Evolutionary conservation across 2,888 invertebrate genomes (phyloP).

Genomic region (Campoletis raptor): DNA sequence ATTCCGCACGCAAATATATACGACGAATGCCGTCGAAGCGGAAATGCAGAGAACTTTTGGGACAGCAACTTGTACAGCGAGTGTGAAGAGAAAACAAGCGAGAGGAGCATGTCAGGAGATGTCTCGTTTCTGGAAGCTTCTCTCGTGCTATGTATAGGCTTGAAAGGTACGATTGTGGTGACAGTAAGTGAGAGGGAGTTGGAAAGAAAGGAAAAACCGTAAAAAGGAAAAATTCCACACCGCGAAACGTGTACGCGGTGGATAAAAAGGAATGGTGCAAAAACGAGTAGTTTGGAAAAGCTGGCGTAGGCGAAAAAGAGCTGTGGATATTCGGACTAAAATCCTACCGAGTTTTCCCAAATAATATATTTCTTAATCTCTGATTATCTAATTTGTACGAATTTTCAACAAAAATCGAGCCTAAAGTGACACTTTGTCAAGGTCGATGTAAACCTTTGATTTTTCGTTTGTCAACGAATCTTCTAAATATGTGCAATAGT

Average conservation of each 20-base stretch:
- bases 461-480: not conserved
- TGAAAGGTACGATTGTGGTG: slow-evolving; percentile 33
- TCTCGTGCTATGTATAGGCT: slow-evolving; percentile 11
- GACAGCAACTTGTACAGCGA: slow-evolving; percentile 1
- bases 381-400: not conserved
- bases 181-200: slow-evolving; percentile 7
- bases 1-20: not conserved
- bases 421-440: not conserved
- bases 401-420: not conserved
- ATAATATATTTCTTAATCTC: not conserved
- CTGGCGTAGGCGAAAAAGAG: slow-evolving; percentile 21
- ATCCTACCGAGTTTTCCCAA: slow-evolving; percentile 29
- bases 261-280: slow-evolving; percentile 4
- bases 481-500: not conserved
- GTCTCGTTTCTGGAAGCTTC: slow-evolving; percentile 36
- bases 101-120: not conserved
- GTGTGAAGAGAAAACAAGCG: not conserved
- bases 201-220: slow-evolving; percentile 32
- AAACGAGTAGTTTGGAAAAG: slow-evolving; percentile 37
- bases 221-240: slow-evolving; percentile 38
- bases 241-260: slow-evolving; percentile 9
- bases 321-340: slow-evolving; percentile 61
- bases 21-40: slow-evolving; percentile 2
- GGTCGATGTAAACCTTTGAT: not conserved
- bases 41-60: slow-evolving; percentile 54